Evolutionary conservation across 2,113 vertebrate species (phyloP).

Genomic region (Poicephalus gulielmi): DNA sequence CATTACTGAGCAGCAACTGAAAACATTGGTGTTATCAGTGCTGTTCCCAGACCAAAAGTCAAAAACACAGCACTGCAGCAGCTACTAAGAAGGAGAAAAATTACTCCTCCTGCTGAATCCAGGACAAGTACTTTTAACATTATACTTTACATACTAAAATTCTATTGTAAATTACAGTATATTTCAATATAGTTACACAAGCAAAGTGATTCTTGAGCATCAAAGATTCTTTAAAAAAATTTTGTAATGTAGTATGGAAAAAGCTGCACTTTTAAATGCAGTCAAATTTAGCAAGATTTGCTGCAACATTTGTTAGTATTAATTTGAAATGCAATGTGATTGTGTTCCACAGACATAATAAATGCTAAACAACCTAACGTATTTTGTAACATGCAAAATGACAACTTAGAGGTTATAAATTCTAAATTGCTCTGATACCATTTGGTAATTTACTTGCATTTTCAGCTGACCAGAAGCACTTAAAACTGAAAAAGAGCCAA

Average conservation of each 20-base stretch:
- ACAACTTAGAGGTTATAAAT: not conserved
- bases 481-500: conserved; percentile 11
- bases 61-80: too few relatives aligned
- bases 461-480: conserved; percentile 29
- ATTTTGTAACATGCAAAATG: not conserved
- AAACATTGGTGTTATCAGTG: too few relatives aligned
- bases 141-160: not conserved
- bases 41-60: too few relatives aligned
- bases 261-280: not conserved
- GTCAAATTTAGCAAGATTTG: not conserved
- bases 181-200: not conserved
- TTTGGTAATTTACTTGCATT: conserved; percentile 14
- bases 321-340: not conserved
- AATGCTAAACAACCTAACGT: not conserved
- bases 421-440: not conserved
- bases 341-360: not conserved
- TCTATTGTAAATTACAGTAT: not conserved
- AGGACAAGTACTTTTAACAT: not conserved
- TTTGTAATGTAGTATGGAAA: not conserved
- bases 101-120: too few relatives aligned
- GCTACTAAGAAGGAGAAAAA: too few relatives aligned
- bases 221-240: not conserved
- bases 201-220: not conserved
- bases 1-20: too few relatives aligned
- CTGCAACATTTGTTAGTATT: not conserved